Conservation (phyloP, 1,140 invertebrate species). For the Trichonephila clavipes region DNA sequence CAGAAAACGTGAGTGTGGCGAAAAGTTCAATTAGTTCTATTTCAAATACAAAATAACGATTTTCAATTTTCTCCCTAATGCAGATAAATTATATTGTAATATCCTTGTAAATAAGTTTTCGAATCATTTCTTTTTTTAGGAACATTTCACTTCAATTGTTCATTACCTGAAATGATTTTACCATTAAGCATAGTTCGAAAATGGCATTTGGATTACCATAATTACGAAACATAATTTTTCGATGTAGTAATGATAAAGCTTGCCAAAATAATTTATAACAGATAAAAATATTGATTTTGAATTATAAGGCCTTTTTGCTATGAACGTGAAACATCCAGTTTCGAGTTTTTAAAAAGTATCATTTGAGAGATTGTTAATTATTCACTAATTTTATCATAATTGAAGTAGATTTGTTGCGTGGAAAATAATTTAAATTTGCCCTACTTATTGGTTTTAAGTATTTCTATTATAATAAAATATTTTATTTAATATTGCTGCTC, state of each 20-base stretch:
- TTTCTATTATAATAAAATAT: no score
- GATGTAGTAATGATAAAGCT: not conserved
- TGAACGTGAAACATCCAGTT: no score
- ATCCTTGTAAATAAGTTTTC: not conserved
- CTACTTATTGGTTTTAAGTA: no score
- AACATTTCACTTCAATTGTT: conserved; percentile 6
- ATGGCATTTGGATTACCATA: not conserved
- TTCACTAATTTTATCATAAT: no score
- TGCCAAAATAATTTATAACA: not conserved
- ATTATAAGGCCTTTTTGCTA: not conserved
- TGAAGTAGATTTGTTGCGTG: no score
- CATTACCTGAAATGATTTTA: not conserved
- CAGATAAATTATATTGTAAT: not conserved
- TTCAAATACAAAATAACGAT: conserved; percentile 15
- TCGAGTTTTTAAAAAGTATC: no score
- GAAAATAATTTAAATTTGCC: no score
- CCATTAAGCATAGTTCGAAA: not conserved
- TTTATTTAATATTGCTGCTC: no score
- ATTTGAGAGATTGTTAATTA: no score
- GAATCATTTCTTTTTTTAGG: not conserved
- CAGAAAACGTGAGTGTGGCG: not conserved
- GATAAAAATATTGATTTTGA: not conserved
- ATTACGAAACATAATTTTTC: not conserved
- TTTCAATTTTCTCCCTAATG: not conserved
- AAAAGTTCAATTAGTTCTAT: not conserved